phyloP scores from a whole-genome alignment of 1,140 invertebrate genomes.

The Euura lappo region DNA sequence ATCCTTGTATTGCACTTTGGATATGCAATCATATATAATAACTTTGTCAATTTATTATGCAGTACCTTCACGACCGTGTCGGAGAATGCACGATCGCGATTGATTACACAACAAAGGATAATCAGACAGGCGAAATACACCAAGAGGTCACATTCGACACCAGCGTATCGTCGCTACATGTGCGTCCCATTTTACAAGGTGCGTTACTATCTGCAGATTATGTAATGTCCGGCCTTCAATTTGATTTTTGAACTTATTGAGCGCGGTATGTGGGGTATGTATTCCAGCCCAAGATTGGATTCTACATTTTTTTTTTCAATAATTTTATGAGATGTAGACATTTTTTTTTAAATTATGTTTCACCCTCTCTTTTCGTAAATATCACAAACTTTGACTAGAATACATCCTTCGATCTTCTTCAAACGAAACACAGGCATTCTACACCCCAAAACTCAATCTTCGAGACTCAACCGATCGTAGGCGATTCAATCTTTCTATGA shows the following conservation, averaged over 20 bases:
- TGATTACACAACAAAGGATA: constrained; percentile 12
- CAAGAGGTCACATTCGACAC: constrained; percentile 27
- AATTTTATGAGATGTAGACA: background rate
- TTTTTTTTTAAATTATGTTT: background rate
- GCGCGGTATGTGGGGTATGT: background rate
- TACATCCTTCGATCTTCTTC: too few species aligned
- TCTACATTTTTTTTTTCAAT: background rate
- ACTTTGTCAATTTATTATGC: background rate
- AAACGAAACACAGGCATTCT: too few species aligned
- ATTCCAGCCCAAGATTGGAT: background rate
- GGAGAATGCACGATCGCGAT: constrained; percentile 28
- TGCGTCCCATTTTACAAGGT: constrained; percentile 25
- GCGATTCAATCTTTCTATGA: too few species aligned
- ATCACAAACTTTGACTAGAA: too few species aligned
- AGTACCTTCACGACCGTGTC: constrained; percentile 30
- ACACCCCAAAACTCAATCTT: too few species aligned
- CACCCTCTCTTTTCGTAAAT: background rate
- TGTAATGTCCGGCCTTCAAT: background rate
- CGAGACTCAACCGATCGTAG: background rate
- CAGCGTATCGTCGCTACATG: constrained; percentile 17
- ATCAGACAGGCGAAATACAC: constrained; percentile 21
- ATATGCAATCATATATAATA: too few species aligned
- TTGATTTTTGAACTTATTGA: background rate
- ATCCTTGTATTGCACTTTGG: too few species aligned
- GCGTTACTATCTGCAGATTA: background rate